These are phyloP conservation scores for Tanypteryx hageni DNA, from an alignment of 2,888 invertebrate genomes.

Conservation along the genomic window DNA sequence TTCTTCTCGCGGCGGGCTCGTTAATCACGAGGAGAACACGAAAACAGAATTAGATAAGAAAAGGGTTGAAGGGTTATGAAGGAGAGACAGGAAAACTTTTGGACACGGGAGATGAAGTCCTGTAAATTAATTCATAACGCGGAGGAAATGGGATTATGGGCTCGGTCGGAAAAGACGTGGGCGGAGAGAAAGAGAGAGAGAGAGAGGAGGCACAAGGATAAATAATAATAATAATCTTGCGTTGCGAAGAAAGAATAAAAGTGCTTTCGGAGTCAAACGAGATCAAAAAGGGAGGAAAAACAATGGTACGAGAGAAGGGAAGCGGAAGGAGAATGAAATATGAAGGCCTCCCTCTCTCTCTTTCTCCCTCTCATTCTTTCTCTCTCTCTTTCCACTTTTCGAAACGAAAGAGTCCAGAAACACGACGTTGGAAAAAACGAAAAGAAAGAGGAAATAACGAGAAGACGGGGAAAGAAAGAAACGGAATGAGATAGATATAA, in stretches of 20 bases:
- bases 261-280: neutral
- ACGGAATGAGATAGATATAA: neutral
- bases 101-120: neutral
- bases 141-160: neutral
- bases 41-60: constrained; percentile 1
- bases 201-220: neutral
- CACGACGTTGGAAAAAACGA: neutral
- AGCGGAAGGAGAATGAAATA: neutral
- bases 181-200: neutral
- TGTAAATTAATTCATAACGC: neutral
- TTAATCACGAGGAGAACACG: neutral
- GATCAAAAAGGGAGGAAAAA: neutral
- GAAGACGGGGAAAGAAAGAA: neutral
- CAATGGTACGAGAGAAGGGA: neutral
- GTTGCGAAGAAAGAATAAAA: neutral
- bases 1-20: neutral
- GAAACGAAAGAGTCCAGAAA: neutral
- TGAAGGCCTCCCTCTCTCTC: neutral
- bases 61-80: neutral
- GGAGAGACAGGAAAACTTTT: neutral
- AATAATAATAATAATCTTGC: constrained; percentile 18
- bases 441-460: neutral
- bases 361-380: no score
- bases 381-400: no score
- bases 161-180: neutral